Conservation (phyloP, 2,113 vertebrate species). For the Myiopsitta monachus region DNA sequence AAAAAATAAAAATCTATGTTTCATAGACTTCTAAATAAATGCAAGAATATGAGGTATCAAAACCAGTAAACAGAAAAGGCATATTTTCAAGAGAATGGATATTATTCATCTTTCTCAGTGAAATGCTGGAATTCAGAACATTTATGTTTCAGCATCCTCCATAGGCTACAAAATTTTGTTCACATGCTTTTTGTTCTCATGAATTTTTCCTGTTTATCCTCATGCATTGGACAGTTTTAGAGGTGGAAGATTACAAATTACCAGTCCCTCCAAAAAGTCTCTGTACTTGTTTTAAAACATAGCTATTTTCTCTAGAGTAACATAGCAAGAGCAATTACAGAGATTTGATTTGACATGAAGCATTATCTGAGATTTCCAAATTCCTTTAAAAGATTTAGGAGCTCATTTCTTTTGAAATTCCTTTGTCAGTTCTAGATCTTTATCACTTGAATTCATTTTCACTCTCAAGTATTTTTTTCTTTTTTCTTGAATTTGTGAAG, state of each 20-base stretch:
- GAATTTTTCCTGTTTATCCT: not conserved
- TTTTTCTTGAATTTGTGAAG: not conserved
- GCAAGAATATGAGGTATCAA: not conserved
- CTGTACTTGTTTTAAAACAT: not conserved
- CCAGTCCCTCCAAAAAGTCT: not conserved
- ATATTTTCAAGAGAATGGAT: not conserved
- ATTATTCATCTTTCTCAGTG: not conserved
- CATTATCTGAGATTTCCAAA: not conserved
- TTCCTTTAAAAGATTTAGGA: not conserved
- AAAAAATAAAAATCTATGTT: not conserved
- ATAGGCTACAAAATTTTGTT: not conserved
- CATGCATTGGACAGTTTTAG: not conserved
- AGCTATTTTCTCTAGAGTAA: not conserved
- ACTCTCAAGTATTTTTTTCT: not conserved
- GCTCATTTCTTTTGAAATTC: not conserved
- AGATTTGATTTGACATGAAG: not conserved
- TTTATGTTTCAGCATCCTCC: not conserved
- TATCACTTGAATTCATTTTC: not conserved
- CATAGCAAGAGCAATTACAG: not conserved
- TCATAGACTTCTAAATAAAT: not conserved
- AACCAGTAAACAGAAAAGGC: not conserved
- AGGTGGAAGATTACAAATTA: not conserved
- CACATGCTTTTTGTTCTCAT: not conserved
- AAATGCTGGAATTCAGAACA: not conserved
- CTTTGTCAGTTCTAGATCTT: not conserved